Base-by-base conservation (phyloP, 2,888 invertebrate genomes). In the Ochropacha duplaris region DNA sequence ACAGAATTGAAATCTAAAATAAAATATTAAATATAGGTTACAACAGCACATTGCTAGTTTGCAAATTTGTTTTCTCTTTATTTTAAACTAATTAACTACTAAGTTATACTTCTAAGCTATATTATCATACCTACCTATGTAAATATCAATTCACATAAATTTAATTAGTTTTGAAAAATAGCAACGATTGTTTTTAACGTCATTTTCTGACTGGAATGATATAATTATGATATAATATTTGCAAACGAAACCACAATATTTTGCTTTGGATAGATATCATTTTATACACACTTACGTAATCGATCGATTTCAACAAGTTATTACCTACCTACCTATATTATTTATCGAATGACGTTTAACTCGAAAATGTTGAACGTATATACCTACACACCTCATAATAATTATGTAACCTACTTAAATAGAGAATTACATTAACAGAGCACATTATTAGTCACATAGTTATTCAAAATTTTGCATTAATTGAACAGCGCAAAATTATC, bases 381-480 rank as follows among this genome's bases (percentile, higher is more conserved):
- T 81, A 84, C 74, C 77, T 83, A n/a, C n/a, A n/a, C n/a, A n/a
- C n/a, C n/a, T n/a, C n/a, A n/a, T n/a, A n/a, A n/a, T n/a, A n/a
- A n/a, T n/a, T n/a, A n/a, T n/a, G n/a, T n/a, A n/a, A n/a, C n/a
- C n/a, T n/a, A n/a, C n/a, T n/a, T n/a, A 84, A 4, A 5, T 16
- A 4, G 31, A 76, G 78, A 83, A 86, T 85, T 6, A 82, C 31
- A 2, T 80, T 79, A 85, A 84, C 83, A 72, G 78, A 87, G 90
- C 91, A 90, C 91, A 87, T 44, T 16, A 44, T 87, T 90, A 89
- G 86, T 83, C 84, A 86, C 88, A 85, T 88, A 88, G 84, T 81
- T 84, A 79, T 79, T 83, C 76, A 77, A 85, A 88, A 81, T 65
- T 81, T 86, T 83, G 83, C 81, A 82, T 82, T 84, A 75, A 86